Evolutionary conservation across 1,140 invertebrate species (phyloP).

Genomic region (Drosophila insularis): DNA sequence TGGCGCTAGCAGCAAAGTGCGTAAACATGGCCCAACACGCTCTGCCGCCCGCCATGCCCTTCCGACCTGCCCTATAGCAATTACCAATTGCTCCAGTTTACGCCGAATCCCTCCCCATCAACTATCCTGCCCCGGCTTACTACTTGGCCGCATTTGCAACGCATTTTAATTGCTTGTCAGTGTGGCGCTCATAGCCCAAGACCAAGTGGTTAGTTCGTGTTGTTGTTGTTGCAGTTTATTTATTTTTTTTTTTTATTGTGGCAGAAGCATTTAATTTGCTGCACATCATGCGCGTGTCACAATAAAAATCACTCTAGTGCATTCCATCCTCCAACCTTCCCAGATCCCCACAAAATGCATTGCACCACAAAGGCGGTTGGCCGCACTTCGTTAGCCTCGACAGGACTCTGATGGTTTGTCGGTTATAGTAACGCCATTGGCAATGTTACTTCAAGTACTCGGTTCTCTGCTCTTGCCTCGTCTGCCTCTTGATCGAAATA

Average conservation of each 20-base stretch:
- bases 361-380: conserved; percentile 28
- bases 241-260: conserved; percentile 52
- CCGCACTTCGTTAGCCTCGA: conserved; percentile 64
- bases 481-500: conserved; percentile 28
- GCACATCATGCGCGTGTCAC: conserved; percentile 72
- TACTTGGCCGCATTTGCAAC: conserved; percentile 57
- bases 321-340: conserved; percentile 25
- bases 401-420: conserved; percentile 36
- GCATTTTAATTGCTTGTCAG: conserved; percentile 76
- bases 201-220: conserved; percentile 15
- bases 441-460: conserved; percentile 22
- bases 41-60: too few relatives aligned
- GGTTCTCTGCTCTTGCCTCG: conserved; percentile 39
- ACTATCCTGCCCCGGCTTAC: background rate
- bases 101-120: background rate
- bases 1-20: conserved; percentile 16
- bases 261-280: conserved; percentile 67
- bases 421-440: conserved; percentile 14
- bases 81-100: conserved; percentile 55
- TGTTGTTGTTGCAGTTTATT: conserved; percentile 13
- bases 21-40: conserved; percentile 26
- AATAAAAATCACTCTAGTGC: conserved; percentile 78
- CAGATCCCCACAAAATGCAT: background rate
- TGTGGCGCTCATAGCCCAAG: conserved; percentile 20
- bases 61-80: conserved; percentile 24